Evolutionary conservation across 1,140 invertebrate species (phyloP).

Genomic region (Caenorhabditis briggsae): DNA sequence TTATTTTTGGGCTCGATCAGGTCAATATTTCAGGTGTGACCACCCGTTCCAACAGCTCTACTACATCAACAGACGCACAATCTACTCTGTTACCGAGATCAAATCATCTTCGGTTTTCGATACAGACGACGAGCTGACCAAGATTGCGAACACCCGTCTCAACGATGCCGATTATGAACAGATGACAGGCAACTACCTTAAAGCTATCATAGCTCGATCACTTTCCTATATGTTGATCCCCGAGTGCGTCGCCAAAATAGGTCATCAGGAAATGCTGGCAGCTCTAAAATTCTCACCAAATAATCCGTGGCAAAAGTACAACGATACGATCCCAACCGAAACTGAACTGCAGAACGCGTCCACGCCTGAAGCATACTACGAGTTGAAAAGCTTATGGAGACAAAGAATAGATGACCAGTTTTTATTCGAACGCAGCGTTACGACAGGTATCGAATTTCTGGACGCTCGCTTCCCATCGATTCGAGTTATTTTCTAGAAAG

Average conservation of each 20-base stretch:
- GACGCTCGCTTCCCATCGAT: slow-evolving; percentile 6
- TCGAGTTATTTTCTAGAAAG: not conserved
- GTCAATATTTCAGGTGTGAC: too few species aligned
- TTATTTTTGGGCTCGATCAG: too few species aligned
- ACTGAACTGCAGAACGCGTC: not conserved
- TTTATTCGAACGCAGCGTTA: slow-evolving; percentile 20
- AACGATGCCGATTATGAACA: not conserved
- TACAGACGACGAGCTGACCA: slow-evolving; percentile 1
- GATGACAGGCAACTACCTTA: not conserved
- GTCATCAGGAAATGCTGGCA: not conserved
- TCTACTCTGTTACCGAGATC: too few species aligned
- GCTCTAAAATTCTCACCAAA: slow-evolving; percentile 9
- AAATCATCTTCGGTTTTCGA: too few species aligned
- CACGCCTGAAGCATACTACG: slow-evolving; percentile 26
- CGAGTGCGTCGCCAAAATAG: not conserved
- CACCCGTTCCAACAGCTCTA: too few species aligned
- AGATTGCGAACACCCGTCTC: slow-evolving; percentile 1
- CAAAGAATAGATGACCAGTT: not conserved
- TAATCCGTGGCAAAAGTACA: not conserved
- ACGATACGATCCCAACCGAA: not conserved
- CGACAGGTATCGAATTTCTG: not conserved
- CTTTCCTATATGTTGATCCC: not conserved
- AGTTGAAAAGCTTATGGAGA: not conserved
- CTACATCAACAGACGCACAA: too few species aligned
- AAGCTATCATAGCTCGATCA: not conserved